These are phyloP conservation scores for Fringilla coelebs DNA, from an alignment of 2,797 vertebrate species.

Conservation along the genomic window DNA sequence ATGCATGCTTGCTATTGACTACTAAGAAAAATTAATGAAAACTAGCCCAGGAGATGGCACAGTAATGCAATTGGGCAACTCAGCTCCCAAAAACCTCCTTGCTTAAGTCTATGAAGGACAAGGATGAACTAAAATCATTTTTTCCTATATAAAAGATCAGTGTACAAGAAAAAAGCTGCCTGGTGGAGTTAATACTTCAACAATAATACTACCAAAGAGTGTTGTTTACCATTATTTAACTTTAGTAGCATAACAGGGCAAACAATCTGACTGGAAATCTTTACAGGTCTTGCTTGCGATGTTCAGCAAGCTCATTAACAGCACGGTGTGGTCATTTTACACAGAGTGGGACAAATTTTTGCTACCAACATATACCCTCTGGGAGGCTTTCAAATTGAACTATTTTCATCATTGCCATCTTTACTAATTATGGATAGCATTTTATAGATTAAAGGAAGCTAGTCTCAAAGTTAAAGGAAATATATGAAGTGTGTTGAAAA, in stretches of 20 bases:
- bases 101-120: neutral
- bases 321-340: neutral
- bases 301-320: neutral
- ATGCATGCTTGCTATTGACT: neutral
- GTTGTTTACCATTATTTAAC: neutral
- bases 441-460: neutral
- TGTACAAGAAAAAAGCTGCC: neutral
- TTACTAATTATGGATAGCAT: neutral
- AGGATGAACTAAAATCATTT: neutral
- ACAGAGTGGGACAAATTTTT: neutral
- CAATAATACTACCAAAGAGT: neutral
- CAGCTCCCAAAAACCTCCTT: neutral
- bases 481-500: neutral
- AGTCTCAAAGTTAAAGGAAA: neutral
- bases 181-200: neutral
- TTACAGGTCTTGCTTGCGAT: rapidly evolving
- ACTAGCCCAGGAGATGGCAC: neutral
- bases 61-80: neutral
- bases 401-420: neutral
- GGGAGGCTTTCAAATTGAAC: neutral
- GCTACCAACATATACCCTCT: neutral
- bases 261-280: neutral
- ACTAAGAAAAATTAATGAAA: neutral
- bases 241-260: neutral
- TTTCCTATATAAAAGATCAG: neutral